These are phyloP conservation scores for Electrona antarctica DNA, from an alignment of 2,113 vertebrate species.

Conservation along the genomic window DNA sequence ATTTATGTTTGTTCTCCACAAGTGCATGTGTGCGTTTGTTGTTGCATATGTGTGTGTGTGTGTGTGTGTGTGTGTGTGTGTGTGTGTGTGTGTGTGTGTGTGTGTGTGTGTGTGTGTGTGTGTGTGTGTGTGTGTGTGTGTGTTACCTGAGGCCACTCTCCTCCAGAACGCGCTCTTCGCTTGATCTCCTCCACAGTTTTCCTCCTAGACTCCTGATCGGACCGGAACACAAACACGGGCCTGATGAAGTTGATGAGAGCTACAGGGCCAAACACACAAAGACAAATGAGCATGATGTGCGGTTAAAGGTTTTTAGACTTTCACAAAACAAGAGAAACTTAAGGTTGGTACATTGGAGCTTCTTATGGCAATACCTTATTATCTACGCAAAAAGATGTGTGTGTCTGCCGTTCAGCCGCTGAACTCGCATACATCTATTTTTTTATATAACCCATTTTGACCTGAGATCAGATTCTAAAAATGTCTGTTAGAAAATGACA, in stretches of 20 bases:
- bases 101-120: neutral
- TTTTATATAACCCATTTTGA: too few relatives aligned
- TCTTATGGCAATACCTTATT: too few relatives aligned
- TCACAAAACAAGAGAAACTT: too few relatives aligned
- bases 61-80: slow-evolving; percentile 3
- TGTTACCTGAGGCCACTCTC: slow-evolving; percentile 93
- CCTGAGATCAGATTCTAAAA: too few relatives aligned
- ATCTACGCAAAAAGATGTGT: too few relatives aligned
- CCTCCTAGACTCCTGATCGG: slow-evolving; percentile 90
- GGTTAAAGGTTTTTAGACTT: too few relatives aligned
- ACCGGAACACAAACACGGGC: slow-evolving; percentile 91
- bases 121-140: neutral
- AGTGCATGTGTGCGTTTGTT: too few relatives aligned
- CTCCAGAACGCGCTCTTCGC: slow-evolving; percentile 83
- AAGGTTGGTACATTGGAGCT: too few relatives aligned
- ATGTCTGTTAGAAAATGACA: too few relatives aligned
- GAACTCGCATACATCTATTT: neutral
- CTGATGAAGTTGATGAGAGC: slow-evolving; percentile 93
- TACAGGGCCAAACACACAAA: slow-evolving; percentile 51
- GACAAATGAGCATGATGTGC: too few relatives aligned
- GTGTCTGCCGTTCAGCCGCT: too few relatives aligned
- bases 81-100: slow-evolving; percentile 4
- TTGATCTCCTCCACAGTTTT: slow-evolving; percentile 94
- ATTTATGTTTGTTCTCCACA: too few relatives aligned
- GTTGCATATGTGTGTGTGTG: neutral